Evolutionary conservation across 2,797 vertebrate genomes (phyloP).

Genomic region (Gallinago solitaria): DNA sequence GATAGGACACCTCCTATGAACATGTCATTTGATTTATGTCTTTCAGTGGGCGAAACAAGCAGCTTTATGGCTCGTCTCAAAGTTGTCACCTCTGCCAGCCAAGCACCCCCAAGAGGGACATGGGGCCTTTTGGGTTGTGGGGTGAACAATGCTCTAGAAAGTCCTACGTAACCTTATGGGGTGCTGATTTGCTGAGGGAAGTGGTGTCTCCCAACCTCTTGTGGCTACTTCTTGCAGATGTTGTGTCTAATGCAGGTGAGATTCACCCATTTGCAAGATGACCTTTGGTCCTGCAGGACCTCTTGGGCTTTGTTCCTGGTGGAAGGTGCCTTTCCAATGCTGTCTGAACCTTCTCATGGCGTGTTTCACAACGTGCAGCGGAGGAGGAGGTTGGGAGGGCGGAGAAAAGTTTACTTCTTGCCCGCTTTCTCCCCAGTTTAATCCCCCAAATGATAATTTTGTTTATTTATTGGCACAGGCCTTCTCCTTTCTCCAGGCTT

Average conservation of each 20-base stretch:
- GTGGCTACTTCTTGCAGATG: neutral
- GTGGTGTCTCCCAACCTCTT: neutral
- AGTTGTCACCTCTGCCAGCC: neutral
- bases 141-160: neutral
- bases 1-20: neutral
- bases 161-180: neutral
- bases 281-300: neutral
- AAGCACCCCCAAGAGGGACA: neutral
- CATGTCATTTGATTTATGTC: neutral
- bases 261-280: neutral
- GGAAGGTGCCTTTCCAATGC: neutral
- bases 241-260: neutral
- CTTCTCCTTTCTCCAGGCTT: neutral
- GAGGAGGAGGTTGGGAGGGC: neutral
- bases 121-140: neutral
- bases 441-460: neutral
- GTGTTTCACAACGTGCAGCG: rapidly evolving
- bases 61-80: neutral
- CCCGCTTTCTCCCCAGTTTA: neutral
- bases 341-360: neutral
- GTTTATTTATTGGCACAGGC: neutral
- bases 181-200: neutral
- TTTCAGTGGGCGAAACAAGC: neutral
- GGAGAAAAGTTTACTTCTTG: neutral
- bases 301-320: neutral